Evolutionary conservation across 2,113 vertebrate species (phyloP).

Genomic region (Thamnophis sirtalis): DNA sequence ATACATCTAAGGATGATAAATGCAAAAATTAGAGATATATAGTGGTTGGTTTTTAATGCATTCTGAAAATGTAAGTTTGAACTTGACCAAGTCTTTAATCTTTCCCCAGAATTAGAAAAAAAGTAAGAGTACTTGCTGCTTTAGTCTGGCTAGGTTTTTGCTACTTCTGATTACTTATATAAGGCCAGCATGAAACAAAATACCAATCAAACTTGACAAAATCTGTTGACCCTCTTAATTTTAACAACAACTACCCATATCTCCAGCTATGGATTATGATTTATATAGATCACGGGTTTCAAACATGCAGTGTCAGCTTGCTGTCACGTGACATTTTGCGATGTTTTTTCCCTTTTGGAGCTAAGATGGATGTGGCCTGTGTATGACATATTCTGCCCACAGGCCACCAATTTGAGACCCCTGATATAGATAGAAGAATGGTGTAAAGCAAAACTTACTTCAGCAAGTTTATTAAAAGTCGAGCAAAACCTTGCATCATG

Average conservation of each 20-base stretch:
- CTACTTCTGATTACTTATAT: neutral
- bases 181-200: neutral
- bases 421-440: neutral
- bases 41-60: neutral
- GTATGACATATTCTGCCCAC: too few relatives aligned
- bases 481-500: constrained; percentile 96
- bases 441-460: constrained; percentile 78
- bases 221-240: neutral
- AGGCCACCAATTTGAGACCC: too few relatives aligned
- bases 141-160: neutral
- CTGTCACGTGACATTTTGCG: too few relatives aligned
- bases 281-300: neutral
- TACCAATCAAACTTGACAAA: neutral
- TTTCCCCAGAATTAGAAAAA: neutral
- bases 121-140: neutral
- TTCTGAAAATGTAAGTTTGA: neutral
- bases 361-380: too few relatives aligned
- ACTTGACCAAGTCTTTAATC: neutral
- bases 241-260: neutral
- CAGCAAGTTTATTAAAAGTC: constrained; percentile 90
- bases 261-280: neutral
- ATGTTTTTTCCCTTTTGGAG: too few relatives aligned
- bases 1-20: neutral
- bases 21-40: neutral
- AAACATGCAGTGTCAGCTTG: too few relatives aligned